A percentile compares a stretch with the other conserved stretches of the same genome.
Conservation (phyloP, 2,888 invertebrate species). For the Eristalis arbustorum region DNA sequence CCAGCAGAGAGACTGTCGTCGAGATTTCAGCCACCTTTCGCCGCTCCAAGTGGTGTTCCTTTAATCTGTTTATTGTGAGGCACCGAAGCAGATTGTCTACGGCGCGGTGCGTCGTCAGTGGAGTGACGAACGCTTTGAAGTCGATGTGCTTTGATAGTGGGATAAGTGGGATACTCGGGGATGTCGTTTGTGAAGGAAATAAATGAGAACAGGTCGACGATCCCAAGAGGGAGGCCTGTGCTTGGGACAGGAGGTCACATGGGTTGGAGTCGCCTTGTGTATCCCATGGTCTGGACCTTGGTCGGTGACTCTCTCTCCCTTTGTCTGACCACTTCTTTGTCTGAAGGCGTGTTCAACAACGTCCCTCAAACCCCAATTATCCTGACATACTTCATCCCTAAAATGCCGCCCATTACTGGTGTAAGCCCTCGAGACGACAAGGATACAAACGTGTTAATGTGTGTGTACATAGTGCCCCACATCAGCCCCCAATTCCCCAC, state of each 20-base stretch:
- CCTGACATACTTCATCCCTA: neutral
- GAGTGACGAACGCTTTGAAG: neutral
- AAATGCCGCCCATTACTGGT: neutral
- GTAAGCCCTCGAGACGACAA: neutral
- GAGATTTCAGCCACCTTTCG: neutral
- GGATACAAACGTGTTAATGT: neutral
- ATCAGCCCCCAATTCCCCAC: neutral
- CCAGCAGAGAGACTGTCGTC: neutral
- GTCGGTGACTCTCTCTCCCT: too few relatives aligned
- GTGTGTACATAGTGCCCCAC: neutral
- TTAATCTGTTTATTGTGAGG: neutral
- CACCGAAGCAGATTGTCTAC: neutral
- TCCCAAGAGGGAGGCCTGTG: too few relatives aligned
- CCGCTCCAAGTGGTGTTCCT: neutral
- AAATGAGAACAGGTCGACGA: too few relatives aligned
- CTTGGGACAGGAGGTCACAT: too few relatives aligned
- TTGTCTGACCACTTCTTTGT: neutral
- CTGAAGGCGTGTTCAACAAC: neutral
- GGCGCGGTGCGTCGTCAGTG: neutral
- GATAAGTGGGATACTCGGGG: too few relatives aligned
- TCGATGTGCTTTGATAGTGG: neutral
- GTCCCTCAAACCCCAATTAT: constrained; percentile 8
- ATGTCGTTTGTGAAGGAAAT: too few relatives aligned
- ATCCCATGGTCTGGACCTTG: too few relatives aligned
- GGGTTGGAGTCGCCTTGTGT: too few relatives aligned